phyloP scores from a whole-genome alignment of 2,113 vertebrate genomes.

The Colaptes auratus region DNA sequence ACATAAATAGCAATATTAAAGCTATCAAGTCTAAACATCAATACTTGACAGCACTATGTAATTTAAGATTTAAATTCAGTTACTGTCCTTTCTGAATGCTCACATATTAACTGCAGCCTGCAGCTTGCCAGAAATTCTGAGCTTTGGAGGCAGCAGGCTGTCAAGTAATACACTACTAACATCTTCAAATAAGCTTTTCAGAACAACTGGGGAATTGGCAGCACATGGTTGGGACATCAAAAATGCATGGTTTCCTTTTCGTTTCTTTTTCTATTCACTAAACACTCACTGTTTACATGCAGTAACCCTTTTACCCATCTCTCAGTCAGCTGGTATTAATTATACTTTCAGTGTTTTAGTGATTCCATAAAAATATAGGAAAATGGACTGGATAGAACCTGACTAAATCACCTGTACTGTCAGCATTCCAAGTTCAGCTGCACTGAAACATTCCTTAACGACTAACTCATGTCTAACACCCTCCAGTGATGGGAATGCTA shows the following conservation, averaged over 20 bases:
- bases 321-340: background rate
- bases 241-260: background rate
- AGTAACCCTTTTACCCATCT: background rate
- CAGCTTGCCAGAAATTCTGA: slow-evolving; percentile 57
- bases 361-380: background rate
- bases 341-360: background rate
- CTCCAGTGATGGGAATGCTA: background rate
- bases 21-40: slow-evolving; percentile 70
- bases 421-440: background rate
- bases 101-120: slow-evolving; percentile 52
- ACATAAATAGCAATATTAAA: slow-evolving; percentile 77
- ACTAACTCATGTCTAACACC: background rate
- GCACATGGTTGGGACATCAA: slow-evolving; percentile 4
- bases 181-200: slow-evolving; percentile 58
- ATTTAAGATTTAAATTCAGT: slow-evolving; percentile 71
- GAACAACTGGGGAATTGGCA: background rate
- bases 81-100: slow-evolving; percentile 60
- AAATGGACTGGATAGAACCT: background rate
- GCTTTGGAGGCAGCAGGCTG: slow-evolving; percentile 55
- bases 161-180: slow-evolving; percentile 43
- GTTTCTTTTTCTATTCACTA: background rate
- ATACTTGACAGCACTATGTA: slow-evolving; percentile 60
- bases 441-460: background rate
- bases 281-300: background rate
- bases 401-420: background rate